These are phyloP conservation scores for Pelagia noctiluca DNA, from an alignment of 30 jellyfish, hydroid and myxozoan species.

Conservation along the genomic window DNA sequence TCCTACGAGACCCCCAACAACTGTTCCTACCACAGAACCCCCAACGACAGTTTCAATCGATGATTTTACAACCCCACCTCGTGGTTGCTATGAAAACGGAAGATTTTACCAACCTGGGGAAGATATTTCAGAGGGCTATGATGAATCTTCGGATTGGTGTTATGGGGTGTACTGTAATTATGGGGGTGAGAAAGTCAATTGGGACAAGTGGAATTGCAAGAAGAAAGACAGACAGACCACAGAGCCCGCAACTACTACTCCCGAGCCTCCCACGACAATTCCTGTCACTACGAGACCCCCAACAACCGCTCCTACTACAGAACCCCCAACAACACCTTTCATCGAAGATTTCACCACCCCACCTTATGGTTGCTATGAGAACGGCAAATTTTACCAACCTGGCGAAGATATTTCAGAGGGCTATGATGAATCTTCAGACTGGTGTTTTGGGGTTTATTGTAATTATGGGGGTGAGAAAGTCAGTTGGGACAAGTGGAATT, in stretches of 20 bases:
- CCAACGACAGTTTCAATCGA: no score
- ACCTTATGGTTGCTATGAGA: no score
- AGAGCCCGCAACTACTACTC: constrained; percentile 3
- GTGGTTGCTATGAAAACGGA: no score
- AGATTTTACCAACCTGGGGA: background rate
- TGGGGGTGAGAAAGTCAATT: background rate
- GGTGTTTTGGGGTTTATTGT: constrained; percentile 19
- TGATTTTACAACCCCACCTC: no score
- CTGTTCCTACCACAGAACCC: background rate
- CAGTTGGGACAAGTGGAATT: constrained; percentile 11
- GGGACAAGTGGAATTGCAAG: constrained; percentile 28
- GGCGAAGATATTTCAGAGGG: background rate
- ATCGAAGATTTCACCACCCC: no score
- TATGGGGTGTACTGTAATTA: constrained; percentile 1
- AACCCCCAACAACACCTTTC: no score
- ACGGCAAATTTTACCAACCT: background rate
- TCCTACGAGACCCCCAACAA: background rate
- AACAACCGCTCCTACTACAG: constrained; percentile 1
- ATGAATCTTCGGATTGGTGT: constrained; percentile 18
- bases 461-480: background rate
- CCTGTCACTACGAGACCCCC: background rate
- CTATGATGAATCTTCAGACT: constrained; percentile 5
- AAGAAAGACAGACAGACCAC: constrained; percentile 7
- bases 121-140: background rate
- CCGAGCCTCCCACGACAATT: background rate